Percentiles rank a stretch among this genome's conserved stretches.
Conservation (phyloP, 2,113 vertebrate genomes). For the Numenius arquata region DNA sequence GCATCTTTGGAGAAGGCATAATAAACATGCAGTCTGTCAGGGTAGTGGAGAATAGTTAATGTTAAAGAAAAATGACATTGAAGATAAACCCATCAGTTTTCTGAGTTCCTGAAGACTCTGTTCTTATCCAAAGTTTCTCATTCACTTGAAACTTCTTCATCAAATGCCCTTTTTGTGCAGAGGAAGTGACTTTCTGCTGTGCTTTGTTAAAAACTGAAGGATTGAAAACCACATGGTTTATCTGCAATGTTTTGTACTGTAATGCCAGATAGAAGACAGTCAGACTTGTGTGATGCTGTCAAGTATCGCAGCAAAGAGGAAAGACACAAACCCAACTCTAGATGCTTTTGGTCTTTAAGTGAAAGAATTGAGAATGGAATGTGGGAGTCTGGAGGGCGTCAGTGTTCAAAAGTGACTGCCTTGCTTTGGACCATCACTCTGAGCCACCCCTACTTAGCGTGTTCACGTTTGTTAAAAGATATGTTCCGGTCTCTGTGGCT, state of each 20-base stretch:
- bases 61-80: not conserved
- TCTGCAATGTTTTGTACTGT: not conserved
- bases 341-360: not conserved
- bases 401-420: not conserved
- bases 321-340: not conserved
- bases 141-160: not conserved
- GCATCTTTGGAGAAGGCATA: not conserved
- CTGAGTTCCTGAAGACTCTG: not conserved
- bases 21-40: rapidly evolving
- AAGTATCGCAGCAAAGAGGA: not conserved
- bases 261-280: not conserved
- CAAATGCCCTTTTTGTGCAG: not conserved
- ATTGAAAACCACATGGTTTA: not conserved
- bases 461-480: not conserved
- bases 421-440: not conserved
- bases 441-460: not conserved
- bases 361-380: not conserved
- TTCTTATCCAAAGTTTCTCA: not conserved
- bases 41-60: not conserved
- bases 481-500: not conserved
- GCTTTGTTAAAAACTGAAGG: not conserved
- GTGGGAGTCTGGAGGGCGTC: not conserved
- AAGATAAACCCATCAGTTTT: too few relatives aligned
- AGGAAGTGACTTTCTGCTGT: not conserved
- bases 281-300: not conserved